Percentiles rank a stretch among this genome's conserved stretches.
Conservation (phyloP, 1,140 invertebrate genomes). For the Eufriesea mexicana region DNA sequence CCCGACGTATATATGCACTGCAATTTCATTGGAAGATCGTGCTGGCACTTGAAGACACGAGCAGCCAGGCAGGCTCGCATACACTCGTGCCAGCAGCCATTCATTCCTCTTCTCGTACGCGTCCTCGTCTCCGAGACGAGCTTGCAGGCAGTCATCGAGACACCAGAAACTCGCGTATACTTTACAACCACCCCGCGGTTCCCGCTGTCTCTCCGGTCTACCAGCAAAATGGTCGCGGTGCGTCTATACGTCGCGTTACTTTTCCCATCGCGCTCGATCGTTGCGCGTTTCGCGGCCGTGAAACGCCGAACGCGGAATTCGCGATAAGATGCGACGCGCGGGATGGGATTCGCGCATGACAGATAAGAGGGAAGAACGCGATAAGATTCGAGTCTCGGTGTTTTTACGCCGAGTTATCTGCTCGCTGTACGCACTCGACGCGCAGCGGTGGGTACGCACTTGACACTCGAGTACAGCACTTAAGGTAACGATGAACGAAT, state of each 20-base stretch:
- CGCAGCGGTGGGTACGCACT: too few relatives aligned
- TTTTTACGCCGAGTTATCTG: not conserved
- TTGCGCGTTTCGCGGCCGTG: conserved; percentile 3
- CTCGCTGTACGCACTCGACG: too few relatives aligned
- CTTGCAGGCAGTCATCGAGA: conserved; percentile 34
- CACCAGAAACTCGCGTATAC: conserved; percentile 35
- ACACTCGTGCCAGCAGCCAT: conserved; percentile 10
- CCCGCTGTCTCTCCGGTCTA: not conserved
- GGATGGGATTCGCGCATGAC: not conserved
- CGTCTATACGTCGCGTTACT: conserved; percentile 41
- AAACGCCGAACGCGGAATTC: conserved; percentile 15
- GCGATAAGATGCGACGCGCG: not conserved
- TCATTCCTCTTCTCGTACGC: conserved; percentile 21
- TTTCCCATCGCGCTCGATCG: conserved; percentile 4
- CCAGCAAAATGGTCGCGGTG: conserved; percentile 60
- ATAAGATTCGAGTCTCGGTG: not conserved
- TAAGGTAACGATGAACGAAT: conserved; percentile 10
- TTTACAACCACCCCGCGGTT: conserved; percentile 42
- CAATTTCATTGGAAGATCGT: conserved; percentile 78
- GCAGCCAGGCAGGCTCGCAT: conserved; percentile 4
- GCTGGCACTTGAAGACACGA: conserved; percentile 58
- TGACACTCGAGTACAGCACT: not conserved
- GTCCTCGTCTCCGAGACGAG: conserved; percentile 17
- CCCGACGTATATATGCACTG: conserved; percentile 55
- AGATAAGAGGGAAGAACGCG: too few relatives aligned